Percentiles rank a stretch among this genome's conserved stretches.
Evolutionary conservation across 2,797 vertebrate genomes (phyloP).

Genomic region (Tragopan temminckii): DNA sequence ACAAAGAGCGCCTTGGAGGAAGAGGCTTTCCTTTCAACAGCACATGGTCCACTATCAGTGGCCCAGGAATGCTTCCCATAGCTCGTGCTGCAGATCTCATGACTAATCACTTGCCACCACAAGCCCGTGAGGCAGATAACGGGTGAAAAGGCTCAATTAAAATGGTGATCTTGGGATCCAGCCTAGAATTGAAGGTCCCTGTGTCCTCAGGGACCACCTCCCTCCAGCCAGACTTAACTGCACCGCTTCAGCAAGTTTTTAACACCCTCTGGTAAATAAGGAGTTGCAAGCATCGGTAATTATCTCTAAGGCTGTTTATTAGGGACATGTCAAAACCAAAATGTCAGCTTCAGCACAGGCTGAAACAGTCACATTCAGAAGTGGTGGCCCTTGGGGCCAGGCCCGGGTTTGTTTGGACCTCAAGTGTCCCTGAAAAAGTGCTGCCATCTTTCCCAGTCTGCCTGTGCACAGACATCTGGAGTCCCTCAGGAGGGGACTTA

Average conservation of each 20-base stretch:
- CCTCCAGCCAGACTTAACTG: neutral
- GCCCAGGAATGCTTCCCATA: neutral
- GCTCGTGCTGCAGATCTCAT: slow-evolving; percentile 34
- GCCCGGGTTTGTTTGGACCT: neutral
- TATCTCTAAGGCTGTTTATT: neutral
- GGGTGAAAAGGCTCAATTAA: slow-evolving; percentile 34
- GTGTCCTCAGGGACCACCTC: neutral
- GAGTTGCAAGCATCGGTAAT: neutral
- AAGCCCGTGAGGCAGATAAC: neutral
- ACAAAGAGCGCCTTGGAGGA: neutral
- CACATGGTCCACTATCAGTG: neutral
- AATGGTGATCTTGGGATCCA: neutral
- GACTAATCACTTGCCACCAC: slow-evolving; percentile 52
- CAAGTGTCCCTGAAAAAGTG: neutral
- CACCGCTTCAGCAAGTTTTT: neutral
- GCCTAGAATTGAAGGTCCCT: neutral
- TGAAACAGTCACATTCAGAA: neutral
- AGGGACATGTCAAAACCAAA: neutral
- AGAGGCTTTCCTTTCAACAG: neutral
- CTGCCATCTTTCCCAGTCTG: neutral
- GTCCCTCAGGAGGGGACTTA: neutral
- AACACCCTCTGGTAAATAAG: neutral
- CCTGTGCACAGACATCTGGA: neutral
- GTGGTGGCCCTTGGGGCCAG: neutral
- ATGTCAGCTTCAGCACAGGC: neutral